Evolutionary conservation across 1,140 invertebrate species (phyloP).

Genomic region (Adelges cooleyi): DNA sequence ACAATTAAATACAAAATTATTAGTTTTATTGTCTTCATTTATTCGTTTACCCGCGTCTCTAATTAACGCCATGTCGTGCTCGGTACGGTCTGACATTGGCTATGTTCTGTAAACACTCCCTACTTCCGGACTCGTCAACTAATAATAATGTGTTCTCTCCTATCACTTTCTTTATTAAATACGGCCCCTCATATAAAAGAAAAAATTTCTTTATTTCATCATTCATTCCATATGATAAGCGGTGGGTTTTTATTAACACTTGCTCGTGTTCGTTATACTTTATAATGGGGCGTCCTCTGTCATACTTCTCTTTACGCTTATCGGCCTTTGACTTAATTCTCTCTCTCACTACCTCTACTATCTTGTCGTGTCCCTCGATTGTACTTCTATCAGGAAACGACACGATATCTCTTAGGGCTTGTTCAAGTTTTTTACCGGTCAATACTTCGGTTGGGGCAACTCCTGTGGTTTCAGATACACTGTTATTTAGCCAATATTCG

Average conservation of each 20-base stretch:
- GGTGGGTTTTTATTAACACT: neutral
- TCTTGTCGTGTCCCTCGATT: neutral
- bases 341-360: no score
- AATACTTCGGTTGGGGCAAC: neutral
- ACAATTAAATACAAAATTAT: no score
- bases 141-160: no score
- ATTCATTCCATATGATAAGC: neutral
- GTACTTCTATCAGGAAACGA: neutral
- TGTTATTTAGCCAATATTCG: neutral
- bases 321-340: neutral
- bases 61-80: no score
- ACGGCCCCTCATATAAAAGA: neutral
- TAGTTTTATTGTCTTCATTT: no score
- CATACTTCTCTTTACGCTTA: neutral
- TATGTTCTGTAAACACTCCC: no score
- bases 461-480: neutral
- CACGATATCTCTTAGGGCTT: neutral
- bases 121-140: no score
- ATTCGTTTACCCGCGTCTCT: no score
- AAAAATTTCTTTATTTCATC: neutral
- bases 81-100: no score
- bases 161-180: no score
- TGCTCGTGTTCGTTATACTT: neutral
- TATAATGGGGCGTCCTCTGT: neutral
- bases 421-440: neutral